phyloP scores from a whole-genome alignment of 1,140 invertebrate species.

The Phortica variegata region DNA sequence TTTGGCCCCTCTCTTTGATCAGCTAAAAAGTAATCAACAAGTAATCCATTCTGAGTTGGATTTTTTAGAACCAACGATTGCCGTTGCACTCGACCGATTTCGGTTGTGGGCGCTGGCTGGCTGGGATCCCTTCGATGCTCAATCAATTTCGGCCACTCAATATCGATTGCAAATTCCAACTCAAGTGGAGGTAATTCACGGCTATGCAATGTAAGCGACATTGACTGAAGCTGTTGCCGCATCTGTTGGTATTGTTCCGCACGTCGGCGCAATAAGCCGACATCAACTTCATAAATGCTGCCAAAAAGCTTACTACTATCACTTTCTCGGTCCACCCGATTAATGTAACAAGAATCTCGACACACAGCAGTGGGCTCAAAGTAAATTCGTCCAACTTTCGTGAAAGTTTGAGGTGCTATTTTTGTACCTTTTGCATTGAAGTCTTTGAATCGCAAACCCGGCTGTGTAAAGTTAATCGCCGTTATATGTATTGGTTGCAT shows the following conservation, averaged over 20 bases:
- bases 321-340: conserved; percentile 6
- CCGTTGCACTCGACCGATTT: conserved; percentile 38
- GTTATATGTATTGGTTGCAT: conserved; percentile 69
- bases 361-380: conserved; percentile 73
- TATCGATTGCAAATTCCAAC: conserved; percentile 39
- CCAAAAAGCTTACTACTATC: conserved; percentile 12
- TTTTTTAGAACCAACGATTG: conserved; percentile 38
- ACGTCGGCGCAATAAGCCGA: conserved; percentile 41
- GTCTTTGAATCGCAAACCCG: conserved; percentile 49
- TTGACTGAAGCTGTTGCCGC: conserved; percentile 32
- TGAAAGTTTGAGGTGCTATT: conserved; percentile 57
- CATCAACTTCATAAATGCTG: conserved; percentile 24
- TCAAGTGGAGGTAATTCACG: conserved; percentile 42
- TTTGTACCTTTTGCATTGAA: conserved; percentile 59
- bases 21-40: conserved; percentile 44
- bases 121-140: conserved; percentile 23
- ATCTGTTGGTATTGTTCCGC: conserved; percentile 43
- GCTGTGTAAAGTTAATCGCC: conserved; percentile 44
- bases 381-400: conserved; percentile 60
- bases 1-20: conserved; percentile 35
- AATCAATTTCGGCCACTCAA: conserved; percentile 53
- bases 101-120: conserved; percentile 35
- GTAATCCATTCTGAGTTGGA: conserved; percentile 37
- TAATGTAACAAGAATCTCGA: conserved; percentile 72
- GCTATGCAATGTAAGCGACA: conserved; percentile 40